These are phyloP conservation scores for Halesus radiatus DNA, from an alignment of 1,140 invertebrate genomes.

Conservation along the genomic window DNA sequence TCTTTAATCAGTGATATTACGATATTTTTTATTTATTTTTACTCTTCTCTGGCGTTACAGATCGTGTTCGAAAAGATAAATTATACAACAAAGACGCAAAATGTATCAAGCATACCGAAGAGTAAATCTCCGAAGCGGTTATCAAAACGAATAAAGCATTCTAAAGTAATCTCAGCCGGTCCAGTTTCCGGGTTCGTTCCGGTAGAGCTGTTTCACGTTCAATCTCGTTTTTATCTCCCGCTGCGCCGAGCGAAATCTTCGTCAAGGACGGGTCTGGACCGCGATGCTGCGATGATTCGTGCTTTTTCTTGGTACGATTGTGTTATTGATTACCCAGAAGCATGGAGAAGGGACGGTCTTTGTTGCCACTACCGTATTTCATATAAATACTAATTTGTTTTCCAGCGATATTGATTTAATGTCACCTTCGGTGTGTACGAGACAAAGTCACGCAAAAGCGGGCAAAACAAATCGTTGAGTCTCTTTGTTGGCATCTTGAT, in stretches of 20 bases:
- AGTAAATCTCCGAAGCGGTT: not conserved
- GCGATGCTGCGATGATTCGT: constrained; percentile 13
- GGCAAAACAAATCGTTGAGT: not conserved
- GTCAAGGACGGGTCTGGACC: constrained; percentile 3
- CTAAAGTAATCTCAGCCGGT: not conserved
- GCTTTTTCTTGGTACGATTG: constrained; percentile 9
- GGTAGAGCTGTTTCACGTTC: constrained; percentile 22
- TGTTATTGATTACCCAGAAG: constrained; percentile 7
- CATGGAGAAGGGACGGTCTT: constrained; percentile 2
- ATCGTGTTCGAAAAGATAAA: no score
- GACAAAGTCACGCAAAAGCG: not conserved
- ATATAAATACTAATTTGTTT: constrained; percentile 12
- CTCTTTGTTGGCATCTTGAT: constrained; percentile 8
- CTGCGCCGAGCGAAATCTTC: constrained; percentile 25
- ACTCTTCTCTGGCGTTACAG: no score
- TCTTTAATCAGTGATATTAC: no score
- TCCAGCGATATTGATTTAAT: constrained; percentile 18
- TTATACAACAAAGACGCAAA: not conserved
- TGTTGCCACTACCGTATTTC: constrained; percentile 8
- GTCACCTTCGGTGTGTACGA: constrained; percentile 20
- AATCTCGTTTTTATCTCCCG: constrained; percentile 23
- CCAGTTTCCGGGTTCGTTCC: constrained; percentile 30
- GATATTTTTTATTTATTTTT: no score
- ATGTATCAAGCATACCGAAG: not conserved
- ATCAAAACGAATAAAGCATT: constrained; percentile 3